Evolutionary conservation across 2,888 invertebrate genomes (phyloP), one percentile per base, ranked within the genome.

Genomic region (Brachyptera putata): DNA sequence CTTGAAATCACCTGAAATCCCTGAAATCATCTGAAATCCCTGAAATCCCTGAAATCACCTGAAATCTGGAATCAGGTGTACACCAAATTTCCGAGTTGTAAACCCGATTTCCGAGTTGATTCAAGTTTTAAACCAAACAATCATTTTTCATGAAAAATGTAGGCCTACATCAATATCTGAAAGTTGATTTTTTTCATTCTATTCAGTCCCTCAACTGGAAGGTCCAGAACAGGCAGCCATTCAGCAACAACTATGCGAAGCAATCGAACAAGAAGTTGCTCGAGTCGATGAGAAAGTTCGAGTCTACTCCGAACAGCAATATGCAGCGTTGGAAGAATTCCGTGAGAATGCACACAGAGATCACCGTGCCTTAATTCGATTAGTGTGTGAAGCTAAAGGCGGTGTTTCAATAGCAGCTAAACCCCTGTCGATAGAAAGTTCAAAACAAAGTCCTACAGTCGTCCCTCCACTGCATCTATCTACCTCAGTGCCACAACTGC

Each of bases 211-310:
- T 18, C 73, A 77, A 69, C 70, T 76, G 49, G 77, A 80, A 69
- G 76, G 75, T 58, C 78, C 79, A 13, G 73, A 79, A 39, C 79
- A 81, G 69, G 75, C 80, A 62, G 80, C 80, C 61, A 76, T 89
- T 34, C 85, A 84, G 69, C 83, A 85, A 67, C 83, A 85, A 69
- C 78, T 89, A 62, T 82, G 84, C 61, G 82, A 83, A 67, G 84
- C 82, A 50, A 75, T 91, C 57, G 83, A 86, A 70, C 79, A 81
- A 49, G 86, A 91, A 74, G 81, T 87, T 56, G 79, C 81, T 48
- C 80, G 82, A 1, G 83, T 88, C 49, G 90, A 91, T 69, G 87
- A 88, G 68, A 81, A 85, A 66, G 86, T 93, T 62, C 83, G 86
- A 69, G 82, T 82, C 62, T 91, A 82, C 75, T 84, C 85, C 64